Conservation (phyloP, 2,888 invertebrate genomes). For the Dorcus parallelipipedus region DNA sequence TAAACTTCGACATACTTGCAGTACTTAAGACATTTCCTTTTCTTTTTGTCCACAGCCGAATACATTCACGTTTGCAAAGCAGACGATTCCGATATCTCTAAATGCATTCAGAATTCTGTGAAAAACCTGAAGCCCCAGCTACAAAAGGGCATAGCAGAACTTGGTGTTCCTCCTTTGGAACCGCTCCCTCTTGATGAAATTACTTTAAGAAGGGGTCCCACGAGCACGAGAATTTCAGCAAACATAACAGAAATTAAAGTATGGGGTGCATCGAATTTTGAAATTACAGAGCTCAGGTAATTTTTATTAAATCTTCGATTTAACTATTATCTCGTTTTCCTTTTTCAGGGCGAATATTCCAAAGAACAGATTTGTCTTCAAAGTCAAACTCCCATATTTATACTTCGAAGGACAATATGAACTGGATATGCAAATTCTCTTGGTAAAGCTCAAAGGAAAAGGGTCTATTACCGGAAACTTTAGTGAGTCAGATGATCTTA, state of each 20-base stretch:
- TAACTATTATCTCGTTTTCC: not conserved
- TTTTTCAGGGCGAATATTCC: constrained; percentile 58
- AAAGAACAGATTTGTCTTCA: constrained; percentile 62
- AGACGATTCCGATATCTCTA: constrained; percentile 50
- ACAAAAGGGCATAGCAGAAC: constrained; percentile 61
- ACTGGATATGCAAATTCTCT: constrained; percentile 63
- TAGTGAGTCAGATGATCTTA: constrained; percentile 50
- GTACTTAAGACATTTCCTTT: too few species aligned
- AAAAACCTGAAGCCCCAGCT: constrained; percentile 51
- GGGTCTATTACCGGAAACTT: constrained; percentile 66
- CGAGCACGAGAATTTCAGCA: constrained; percentile 51
- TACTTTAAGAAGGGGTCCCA: constrained; percentile 57
- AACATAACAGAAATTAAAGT: constrained; percentile 61
- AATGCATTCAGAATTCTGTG: constrained; percentile 51
- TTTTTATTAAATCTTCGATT: not conserved
- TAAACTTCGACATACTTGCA: too few species aligned
- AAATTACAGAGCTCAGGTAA: constrained; percentile 56
- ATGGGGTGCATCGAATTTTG: constrained; percentile 58
- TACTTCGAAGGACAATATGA: constrained; percentile 65
- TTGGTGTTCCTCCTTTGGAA: constrained; percentile 65
- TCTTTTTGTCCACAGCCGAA: constrained; percentile 45
- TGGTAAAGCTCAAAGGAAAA: constrained; percentile 60
- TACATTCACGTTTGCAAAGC: constrained; percentile 56
- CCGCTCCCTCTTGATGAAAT: constrained; percentile 62
- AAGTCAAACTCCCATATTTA: constrained; percentile 56